Percentiles rank a stretch among this genome's conserved stretches.
These are phyloP conservation scores for Discoglossus pictus DNA, from an alignment of 2,797 vertebrate species.

Conservation along the genomic window DNA sequence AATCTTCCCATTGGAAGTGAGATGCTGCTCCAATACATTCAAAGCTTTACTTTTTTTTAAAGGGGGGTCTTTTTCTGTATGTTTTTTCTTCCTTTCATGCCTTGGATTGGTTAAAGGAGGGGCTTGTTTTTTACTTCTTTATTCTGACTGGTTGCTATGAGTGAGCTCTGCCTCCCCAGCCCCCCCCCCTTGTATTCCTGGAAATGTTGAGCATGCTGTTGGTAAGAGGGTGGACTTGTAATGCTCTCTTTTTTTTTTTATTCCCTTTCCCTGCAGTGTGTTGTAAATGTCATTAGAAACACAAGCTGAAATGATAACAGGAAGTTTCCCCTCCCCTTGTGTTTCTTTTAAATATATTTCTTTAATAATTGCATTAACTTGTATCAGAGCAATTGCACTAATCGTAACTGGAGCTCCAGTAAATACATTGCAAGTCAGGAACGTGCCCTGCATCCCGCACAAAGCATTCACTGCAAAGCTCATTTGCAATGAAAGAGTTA, in stretches of 20 bases:
- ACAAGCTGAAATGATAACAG: constrained; percentile 50
- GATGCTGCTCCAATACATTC: constrained; percentile 33
- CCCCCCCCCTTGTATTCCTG: constrained; percentile 53
- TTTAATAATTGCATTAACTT: constrained; percentile 31
- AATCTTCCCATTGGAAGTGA: constrained; percentile 41
- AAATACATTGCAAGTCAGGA: too few species aligned
- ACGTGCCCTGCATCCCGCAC: too few species aligned
- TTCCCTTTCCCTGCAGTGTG: constrained; percentile 48
- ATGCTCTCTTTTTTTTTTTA: constrained; percentile 45
- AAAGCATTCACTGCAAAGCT: too few species aligned
- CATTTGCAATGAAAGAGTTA: too few species aligned
- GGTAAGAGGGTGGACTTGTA: constrained; percentile 55
- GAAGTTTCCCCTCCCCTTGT: constrained; percentile 27
- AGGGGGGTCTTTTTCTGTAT: constrained; percentile 20
- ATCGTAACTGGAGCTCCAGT: too few species aligned
- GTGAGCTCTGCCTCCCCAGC: constrained; percentile 3
- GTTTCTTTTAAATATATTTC: background rate
- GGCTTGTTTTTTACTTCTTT: background rate
- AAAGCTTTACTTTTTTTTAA: constrained; percentile 46
- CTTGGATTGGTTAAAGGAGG: constrained; percentile 21
- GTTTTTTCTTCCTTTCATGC: constrained; percentile 3
- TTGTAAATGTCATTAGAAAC: constrained; percentile 49
- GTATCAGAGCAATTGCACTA: too few species aligned
- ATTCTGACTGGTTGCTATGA: constrained; percentile 8
- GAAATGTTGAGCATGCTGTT: constrained; percentile 55